phyloP scores from a whole-genome alignment of 2,797 vertebrate species.

The Pangasius sanitwongsei region DNA sequence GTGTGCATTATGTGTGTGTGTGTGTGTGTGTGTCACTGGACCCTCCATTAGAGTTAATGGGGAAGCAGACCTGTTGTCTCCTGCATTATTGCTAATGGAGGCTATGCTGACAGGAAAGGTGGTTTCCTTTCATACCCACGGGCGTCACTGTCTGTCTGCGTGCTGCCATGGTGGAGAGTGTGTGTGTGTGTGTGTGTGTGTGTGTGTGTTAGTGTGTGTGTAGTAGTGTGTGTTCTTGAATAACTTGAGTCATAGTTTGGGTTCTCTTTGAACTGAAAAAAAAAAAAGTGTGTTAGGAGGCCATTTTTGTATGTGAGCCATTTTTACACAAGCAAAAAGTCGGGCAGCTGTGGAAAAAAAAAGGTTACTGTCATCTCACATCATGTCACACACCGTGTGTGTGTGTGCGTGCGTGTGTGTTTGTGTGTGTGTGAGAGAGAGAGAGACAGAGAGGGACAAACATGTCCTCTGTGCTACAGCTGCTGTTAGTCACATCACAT shows the following conservation, averaged over 20 bases:
- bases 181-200: slow-evolving; percentile 24
- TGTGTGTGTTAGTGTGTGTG: slow-evolving; percentile 18
- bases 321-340: slow-evolving; percentile 17
- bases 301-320: slow-evolving; percentile 2
- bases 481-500: slow-evolving; percentile 58
- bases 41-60: slow-evolving; percentile 66
- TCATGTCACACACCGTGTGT: slow-evolving; percentile 44
- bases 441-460: background rate
- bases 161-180: slow-evolving; percentile 20
- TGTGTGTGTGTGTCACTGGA: slow-evolving; percentile 47
- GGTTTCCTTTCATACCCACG: slow-evolving; percentile 59
- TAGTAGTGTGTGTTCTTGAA: background rate
- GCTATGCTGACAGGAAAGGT: slow-evolving; percentile 64
- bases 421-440: background rate
- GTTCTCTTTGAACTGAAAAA: background rate
- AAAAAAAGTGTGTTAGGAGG: background rate
- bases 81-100: slow-evolving; percentile 66
- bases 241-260: slow-evolving; percentile 9
- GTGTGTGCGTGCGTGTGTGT: background rate
- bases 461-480: slow-evolving; percentile 41
- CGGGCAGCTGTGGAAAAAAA: slow-evolving; percentile 39
- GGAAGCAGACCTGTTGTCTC: slow-evolving; percentile 64
- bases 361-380: slow-evolving; percentile 54
- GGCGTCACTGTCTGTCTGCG: slow-evolving; percentile 48
- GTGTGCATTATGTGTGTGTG: slow-evolving; percentile 27